Conservation (phyloP, 2,113 vertebrate genomes). For the Physeter macrocephalus region DNA sequence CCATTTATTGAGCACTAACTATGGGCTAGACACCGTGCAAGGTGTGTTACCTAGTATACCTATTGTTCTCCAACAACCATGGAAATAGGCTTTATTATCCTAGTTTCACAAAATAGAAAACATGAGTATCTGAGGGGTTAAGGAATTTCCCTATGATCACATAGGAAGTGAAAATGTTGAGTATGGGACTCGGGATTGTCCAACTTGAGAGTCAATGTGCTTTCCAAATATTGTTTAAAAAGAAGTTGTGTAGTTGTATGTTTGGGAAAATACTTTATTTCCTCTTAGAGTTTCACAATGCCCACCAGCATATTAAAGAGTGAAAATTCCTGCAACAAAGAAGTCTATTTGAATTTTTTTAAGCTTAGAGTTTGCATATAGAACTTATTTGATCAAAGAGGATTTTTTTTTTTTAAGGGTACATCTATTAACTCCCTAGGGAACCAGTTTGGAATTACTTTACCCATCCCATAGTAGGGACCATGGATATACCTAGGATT, state of each 20-base stretch:
- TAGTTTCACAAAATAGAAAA: not conserved
- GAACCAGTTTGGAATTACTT: not conserved
- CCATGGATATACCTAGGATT: not conserved
- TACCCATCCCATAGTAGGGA: not conserved
- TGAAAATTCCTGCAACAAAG: not conserved
- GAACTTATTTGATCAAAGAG: not conserved
- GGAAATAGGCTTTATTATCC: not conserved
- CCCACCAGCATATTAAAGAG: not conserved
- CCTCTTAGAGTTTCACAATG: not conserved
- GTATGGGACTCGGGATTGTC: not conserved
- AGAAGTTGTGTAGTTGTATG: not conserved
- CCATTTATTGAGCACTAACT: not conserved
- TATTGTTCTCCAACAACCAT: not conserved
- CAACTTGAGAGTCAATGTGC: not conserved
- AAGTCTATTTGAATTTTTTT: not conserved
- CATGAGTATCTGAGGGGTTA: not conserved
- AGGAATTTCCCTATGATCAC: not conserved
- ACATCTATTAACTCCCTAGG: not conserved
- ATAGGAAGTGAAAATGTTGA: not conserved
- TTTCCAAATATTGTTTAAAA: not conserved
- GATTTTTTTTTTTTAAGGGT: not conserved
- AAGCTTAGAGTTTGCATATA: not conserved
- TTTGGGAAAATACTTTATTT: not conserved
- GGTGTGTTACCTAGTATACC: not conserved
- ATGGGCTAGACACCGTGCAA: not conserved